Conservation (phyloP, 2,113 vertebrate genomes). For the Antigone vipio region DNA sequence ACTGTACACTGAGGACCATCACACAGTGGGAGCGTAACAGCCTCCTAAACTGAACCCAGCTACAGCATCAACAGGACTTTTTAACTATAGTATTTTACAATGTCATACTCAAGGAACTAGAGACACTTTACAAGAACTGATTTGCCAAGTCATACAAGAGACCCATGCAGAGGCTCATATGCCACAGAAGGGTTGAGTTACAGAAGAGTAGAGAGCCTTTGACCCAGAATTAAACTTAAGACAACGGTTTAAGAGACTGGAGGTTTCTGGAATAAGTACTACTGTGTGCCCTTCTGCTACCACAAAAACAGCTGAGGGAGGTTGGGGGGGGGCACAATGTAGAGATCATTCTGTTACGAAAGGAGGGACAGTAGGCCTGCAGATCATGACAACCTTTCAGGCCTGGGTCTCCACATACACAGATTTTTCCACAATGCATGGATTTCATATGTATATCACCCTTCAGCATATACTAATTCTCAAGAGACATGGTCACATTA, state of each 20-base stretch:
- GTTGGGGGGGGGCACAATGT: background rate
- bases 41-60: background rate
- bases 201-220: background rate
- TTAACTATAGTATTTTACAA: background rate
- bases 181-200: background rate
- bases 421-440: background rate
- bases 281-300: background rate
- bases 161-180: background rate
- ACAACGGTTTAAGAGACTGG: background rate
- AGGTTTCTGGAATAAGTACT: background rate
- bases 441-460: background rate
- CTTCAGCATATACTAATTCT: background rate
- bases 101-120: background rate
- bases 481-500: background rate
- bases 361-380: background rate
- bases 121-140: background rate
- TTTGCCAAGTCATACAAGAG: background rate
- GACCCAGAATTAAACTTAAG: background rate
- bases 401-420: background rate
- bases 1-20: background rate
- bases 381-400: background rate
- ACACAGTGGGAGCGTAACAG: background rate
- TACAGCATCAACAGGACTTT: background rate
- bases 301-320: background rate
- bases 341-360: background rate